Percentiles rank a stretch among this genome's conserved stretches.
These are phyloP conservation scores for Pempheris klunzingeri DNA, from an alignment of 2,797 vertebrate species.

Conservation along the genomic window DNA sequence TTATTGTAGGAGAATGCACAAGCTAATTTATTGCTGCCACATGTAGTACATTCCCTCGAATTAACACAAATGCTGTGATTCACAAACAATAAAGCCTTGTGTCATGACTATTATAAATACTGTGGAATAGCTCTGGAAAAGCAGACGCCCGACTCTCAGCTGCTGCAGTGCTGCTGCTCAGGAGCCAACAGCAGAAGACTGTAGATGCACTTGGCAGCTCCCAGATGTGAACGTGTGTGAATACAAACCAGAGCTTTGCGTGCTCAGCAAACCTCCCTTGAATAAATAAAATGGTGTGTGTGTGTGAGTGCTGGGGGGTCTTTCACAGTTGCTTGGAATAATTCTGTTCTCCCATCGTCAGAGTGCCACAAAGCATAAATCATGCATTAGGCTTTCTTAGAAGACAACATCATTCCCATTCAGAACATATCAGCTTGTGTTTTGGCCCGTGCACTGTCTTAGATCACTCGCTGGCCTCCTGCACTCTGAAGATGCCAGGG, in stretches of 20 bases:
- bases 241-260: slow-evolving; percentile 35
- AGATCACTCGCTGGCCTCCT: slow-evolving; percentile 44
- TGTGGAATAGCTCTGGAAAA: slow-evolving; percentile 19
- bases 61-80: slow-evolving; percentile 1
- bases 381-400: slow-evolving; percentile 63
- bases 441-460: slow-evolving; percentile 18
- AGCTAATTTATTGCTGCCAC: slow-evolving; percentile 5
- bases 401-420: slow-evolving; percentile 63
- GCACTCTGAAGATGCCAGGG: slow-evolving; percentile 60
- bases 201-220: slow-evolving; percentile 35
- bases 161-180: slow-evolving; percentile 21
- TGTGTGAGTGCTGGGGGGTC: slow-evolving; percentile 1
- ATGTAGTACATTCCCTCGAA: not conserved
- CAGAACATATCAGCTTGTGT: slow-evolving; percentile 34
- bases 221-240: slow-evolving; percentile 55
- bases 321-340: slow-evolving; percentile 35
- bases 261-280: slow-evolving; percentile 44
- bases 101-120: slow-evolving; percentile 13
- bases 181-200: slow-evolving; percentile 6
- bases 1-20: not conserved
- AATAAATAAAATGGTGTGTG: slow-evolving; percentile 46
- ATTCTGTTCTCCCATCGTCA: slow-evolving; percentile 18
- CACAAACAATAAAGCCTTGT: not conserved
- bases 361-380: slow-evolving; percentile 64
- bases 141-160: slow-evolving; percentile 3